These are phyloP conservation scores for Deilephila elpenor DNA, from an alignment of 2,888 invertebrate genomes.

Conservation along the genomic window DNA sequence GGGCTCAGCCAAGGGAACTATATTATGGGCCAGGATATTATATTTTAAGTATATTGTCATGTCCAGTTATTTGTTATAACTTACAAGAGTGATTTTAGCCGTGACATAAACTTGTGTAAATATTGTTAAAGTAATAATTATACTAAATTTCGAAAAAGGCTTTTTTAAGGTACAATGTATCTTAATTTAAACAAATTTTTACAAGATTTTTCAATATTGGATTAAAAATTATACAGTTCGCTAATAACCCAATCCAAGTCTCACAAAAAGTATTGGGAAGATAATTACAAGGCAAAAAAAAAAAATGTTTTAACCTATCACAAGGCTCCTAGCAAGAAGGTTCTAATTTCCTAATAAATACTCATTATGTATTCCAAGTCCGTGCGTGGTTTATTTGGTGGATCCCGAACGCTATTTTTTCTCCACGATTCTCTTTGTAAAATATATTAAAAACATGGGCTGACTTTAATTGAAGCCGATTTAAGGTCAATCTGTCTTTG, in stretches of 20 bases:
- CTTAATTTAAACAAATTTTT: no score
- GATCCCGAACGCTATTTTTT: background rate
- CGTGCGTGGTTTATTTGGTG: background rate
- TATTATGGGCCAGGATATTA: no score
- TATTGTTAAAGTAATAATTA: no score
- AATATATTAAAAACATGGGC: slow-evolving; percentile 8
- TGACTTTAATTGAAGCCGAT: slow-evolving; percentile 10
- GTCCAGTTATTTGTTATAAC: no score
- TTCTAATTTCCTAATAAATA: slow-evolving; percentile 8
- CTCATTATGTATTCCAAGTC: slow-evolving; percentile 13
- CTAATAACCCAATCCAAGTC: background rate
- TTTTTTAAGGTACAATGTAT: no score
- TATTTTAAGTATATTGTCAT: no score
- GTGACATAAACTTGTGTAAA: no score
- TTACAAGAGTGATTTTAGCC: no score
- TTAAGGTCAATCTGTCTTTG: slow-evolving; percentile 11
- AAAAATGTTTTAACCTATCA: background rate
- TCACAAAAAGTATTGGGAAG: background rate
- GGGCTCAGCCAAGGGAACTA: no score
- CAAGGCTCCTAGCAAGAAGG: background rate
- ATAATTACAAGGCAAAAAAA: background rate
- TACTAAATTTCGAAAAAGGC: no score
- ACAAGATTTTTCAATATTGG: no score
- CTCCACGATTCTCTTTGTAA: slow-evolving; percentile 5
- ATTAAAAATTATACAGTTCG: no score